A percentile compares a stretch with the other conserved stretches of the same genome.
These are phyloP conservation scores for Leptura quadrifasciata DNA, from an alignment of 2,888 invertebrate genomes.

Conservation along the genomic window DNA sequence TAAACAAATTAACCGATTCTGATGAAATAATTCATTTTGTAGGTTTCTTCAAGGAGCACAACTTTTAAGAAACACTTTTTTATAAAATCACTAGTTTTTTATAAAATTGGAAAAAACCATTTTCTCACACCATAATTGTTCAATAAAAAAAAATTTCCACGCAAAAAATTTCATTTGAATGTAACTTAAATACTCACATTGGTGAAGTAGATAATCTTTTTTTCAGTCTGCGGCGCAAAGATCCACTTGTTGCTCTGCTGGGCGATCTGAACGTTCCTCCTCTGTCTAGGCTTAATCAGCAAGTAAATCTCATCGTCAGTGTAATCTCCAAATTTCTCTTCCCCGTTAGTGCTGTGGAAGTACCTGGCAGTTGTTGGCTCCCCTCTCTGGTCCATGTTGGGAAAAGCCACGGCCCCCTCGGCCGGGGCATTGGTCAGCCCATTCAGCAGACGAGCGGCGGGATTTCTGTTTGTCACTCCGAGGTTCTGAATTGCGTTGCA, in stretches of 20 bases:
- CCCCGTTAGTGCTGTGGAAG: background rate
- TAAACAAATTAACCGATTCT: too few species aligned
- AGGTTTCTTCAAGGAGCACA: too few species aligned
- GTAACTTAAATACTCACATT: slow-evolving; percentile 77
- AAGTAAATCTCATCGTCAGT: slow-evolving; percentile 75
- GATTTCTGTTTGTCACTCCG: slow-evolving; percentile 8
- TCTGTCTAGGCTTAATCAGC: slow-evolving; percentile 78
- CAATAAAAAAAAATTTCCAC: too few species aligned
- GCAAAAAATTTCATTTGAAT: too few species aligned
- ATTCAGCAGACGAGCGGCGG: slow-evolving; percentile 16
- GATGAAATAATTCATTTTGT: too few species aligned
- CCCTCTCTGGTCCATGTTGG: background rate
- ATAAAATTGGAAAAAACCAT: too few species aligned
- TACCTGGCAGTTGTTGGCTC: background rate
- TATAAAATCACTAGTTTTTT: too few species aligned
- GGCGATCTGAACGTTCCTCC: slow-evolving; percentile 77
- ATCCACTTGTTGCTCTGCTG: slow-evolving; percentile 77
- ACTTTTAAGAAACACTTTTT: too few species aligned
- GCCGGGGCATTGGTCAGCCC: slow-evolving; percentile 16
- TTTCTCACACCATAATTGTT: background rate
- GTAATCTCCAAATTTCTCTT: slow-evolving; percentile 38
- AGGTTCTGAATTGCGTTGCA: slow-evolving; percentile 30
- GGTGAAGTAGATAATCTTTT: slow-evolving; percentile 77
- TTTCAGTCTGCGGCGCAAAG: slow-evolving; percentile 79
- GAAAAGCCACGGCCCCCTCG: background rate